Base-by-base conservation (phyloP, 2,888 invertebrate genomes). In the Lycophotia porphyrea region DNA sequence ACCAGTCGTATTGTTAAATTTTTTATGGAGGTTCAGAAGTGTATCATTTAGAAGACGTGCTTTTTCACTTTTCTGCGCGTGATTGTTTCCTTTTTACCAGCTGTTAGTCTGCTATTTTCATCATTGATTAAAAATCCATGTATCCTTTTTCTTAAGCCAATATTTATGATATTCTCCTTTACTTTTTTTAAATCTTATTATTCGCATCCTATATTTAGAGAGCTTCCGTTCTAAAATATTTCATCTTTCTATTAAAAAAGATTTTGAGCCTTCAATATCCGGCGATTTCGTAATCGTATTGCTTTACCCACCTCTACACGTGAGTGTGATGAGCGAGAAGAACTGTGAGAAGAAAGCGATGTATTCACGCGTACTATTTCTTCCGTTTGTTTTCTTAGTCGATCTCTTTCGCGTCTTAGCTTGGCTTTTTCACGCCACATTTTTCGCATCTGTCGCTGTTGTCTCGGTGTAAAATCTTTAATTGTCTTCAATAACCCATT, bases 21-120 rank as follows among this genome's bases (percentile, higher is more conserved):
- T 39, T 42, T 67, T 76, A 66, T 77, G 73, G 0, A 77, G 65
- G 34, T 77, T 77, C 5, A 77, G 49, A 39, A 77, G 69, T 13
- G 77, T 60, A 31, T 77, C 70, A 66, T 77, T 77, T 27, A 73
- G 5, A 42, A 77, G 52, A 34, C 73, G 52, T 70, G 70, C 18
- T 66, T 58, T 61, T 73, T 69, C 5, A 60, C 47, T 55, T 76
- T 76, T 55, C n/a, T 49, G 9, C 76, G 55, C 24, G 77, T 78
- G 24, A 78, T 78, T 0, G 73, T 78, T 52, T 78, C 73, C 11
- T 78, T 78, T 55, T 70, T 75, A 7, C 75, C 70, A 36, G 70
- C 47, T n/a, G 74, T 74, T 5, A 75, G 44, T 74, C 44, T 75
- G 63, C 75, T 75, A 58, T 75, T 65, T 36, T 44, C 75, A 44